Evolutionary conservation across 2,797 vertebrate genomes (phyloP), one percentile per base, ranked within the genome.

Genomic region (Schizopygopsis malacanthus): DNA sequence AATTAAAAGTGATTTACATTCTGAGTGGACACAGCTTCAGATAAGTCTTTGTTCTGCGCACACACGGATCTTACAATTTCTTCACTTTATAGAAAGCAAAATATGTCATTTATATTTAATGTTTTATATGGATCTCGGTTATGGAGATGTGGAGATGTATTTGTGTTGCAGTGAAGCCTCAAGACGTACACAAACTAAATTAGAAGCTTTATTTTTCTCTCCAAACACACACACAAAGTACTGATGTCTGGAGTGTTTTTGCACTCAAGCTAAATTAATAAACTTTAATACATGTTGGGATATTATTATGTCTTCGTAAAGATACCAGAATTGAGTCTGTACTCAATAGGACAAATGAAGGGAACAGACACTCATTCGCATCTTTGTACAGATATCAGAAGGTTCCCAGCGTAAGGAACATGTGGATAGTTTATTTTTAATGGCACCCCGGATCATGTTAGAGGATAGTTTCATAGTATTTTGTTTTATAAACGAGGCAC

Each of bases 1-100:
- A 94, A 94, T 94, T 93, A 94, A 94, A 91, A 65, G 84, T 87
- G 88, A 91, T 92, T 90, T 86, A 54, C 83, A 67, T 90, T 90
- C 83, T 81, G 82, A 90, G 85, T 83, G 20, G 50, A 56, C 39
- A 52, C 33, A 15, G 37, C 63, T 70, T 47, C 63, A 67, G 69
- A 54, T 43, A 65, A 73, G 15, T 70, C 73, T 73, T 82, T 82
- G 50, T 86, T 81, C 79, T 45, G 71, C 41, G 12, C 52, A 41
- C 8, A 33, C 79, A 69, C 45, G 2, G 37, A 41, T 41, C 8
- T 28, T 52, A 79, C 76, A 71, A 18, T n/a, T 43, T 47, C 79
- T 78, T 88, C 82, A 82, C 9, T 87, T 83, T 83, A 92, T 84
- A 90, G 80, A 18, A 88, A 88, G 81, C 85, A 87, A 39, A 20